Evolutionary conservation across 1,140 invertebrate genomes (phyloP).

Genomic region (Pogonomyrmex californicus): DNA sequence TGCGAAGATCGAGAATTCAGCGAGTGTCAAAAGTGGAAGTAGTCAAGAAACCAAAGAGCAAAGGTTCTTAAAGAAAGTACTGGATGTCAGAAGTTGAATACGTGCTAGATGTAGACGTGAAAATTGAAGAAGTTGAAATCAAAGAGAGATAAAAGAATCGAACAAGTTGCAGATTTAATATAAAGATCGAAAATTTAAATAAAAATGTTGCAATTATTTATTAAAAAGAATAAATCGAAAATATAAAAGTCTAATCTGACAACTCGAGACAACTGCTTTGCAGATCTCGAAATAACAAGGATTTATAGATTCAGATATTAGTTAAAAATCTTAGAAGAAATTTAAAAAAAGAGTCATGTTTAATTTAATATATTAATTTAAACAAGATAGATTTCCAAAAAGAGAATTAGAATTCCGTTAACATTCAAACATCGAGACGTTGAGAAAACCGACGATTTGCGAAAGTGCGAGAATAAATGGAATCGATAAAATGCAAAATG

Average conservation of each 20-base stretch:
- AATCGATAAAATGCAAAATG: background rate
- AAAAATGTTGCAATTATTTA: background rate
- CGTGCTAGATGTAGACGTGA: conserved; percentile 15
- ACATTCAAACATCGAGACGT: background rate
- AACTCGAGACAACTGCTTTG: background rate
- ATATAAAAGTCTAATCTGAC: background rate
- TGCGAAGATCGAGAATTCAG: conserved; percentile 25
- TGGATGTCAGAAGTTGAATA: conserved; percentile 45
- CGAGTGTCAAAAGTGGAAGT: conserved; percentile 55
- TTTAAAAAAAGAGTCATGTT: background rate
- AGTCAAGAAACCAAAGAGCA: conserved; percentile 10
- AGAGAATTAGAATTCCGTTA: background rate
- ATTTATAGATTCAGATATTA: background rate
- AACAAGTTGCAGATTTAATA: conserved; percentile 2
- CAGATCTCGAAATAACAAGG: background rate
- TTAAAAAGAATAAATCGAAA: too few relatives aligned
- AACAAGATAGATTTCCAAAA: background rate
- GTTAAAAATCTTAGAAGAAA: background rate
- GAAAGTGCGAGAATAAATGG: background rate
- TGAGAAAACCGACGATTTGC: too few relatives aligned
- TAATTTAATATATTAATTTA: conserved; percentile 11
- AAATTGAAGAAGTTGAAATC: conserved; percentile 27
- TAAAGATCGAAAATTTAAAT: conserved; percentile 19
- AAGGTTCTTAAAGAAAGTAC: conserved; percentile 29
- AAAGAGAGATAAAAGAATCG: background rate